Conservation (phyloP, 2,113 vertebrate genomes). For the Rhinichthys klamathensis region DNA sequence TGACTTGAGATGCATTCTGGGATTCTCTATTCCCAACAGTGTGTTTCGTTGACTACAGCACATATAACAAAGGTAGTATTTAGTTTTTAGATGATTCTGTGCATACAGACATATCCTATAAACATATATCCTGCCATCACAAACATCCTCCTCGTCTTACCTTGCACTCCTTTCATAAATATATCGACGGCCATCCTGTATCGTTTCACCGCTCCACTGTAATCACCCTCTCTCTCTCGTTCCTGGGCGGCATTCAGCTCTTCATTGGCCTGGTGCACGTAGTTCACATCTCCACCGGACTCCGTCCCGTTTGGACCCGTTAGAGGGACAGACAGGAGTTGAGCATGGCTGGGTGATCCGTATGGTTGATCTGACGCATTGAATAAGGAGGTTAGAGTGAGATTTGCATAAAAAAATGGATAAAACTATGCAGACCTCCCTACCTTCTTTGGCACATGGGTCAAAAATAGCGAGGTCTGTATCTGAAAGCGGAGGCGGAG, state of each 20-base stretch:
- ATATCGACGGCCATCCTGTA: slow-evolving; percentile 84
- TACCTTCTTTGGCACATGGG: slow-evolving; percentile 86
- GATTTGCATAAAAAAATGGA: not conserved
- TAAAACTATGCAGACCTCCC: not conserved
- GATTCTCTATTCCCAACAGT: not conserved
- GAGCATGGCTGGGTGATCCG: slow-evolving; percentile 65
- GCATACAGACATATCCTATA: not conserved
- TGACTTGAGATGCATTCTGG: not conserved
- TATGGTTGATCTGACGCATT: slow-evolving; percentile 58
- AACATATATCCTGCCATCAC: not conserved
- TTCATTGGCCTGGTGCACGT: slow-evolving; percentile 70
- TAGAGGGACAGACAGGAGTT: slow-evolving; percentile 67
- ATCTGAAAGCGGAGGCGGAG: slow-evolving; percentile 74
- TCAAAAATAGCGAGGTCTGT: slow-evolving; percentile 87
- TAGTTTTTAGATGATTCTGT: not conserved
- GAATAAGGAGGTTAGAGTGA: not conserved
- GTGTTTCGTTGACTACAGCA: not conserved
- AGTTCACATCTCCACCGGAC: slow-evolving; percentile 61
- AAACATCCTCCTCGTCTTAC: slow-evolving; percentile 59
- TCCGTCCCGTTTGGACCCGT: slow-evolving; percentile 31
- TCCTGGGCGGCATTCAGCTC: slow-evolving; percentile 70
- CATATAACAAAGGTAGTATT: not conserved
- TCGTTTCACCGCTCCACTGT: slow-evolving; percentile 70
- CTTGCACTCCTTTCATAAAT: slow-evolving; percentile 82
- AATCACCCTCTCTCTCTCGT: slow-evolving; percentile 71